These are phyloP conservation scores for Folsomia manolachei DNA, from an alignment of 2,888 invertebrate species.

Conservation along the genomic window DNA sequence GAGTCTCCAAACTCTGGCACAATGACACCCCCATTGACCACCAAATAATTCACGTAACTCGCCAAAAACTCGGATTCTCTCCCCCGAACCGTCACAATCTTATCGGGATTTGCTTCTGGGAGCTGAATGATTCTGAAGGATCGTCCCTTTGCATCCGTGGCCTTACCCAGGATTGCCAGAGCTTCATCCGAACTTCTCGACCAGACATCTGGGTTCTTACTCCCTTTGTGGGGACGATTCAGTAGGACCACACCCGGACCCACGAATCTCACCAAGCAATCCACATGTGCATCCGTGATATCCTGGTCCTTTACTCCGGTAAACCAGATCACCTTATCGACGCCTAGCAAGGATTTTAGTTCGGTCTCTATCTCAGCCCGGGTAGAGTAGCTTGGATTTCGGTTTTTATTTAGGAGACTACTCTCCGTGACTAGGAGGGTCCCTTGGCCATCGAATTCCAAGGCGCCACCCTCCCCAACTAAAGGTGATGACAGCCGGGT, in stretches of 20 bases:
- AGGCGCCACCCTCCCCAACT: constrained; percentile 18
- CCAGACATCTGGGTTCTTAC: constrained; percentile 18
- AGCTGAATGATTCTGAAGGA: constrained; percentile 17
- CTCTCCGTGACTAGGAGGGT: constrained; percentile 26
- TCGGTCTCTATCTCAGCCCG: constrained; percentile 15
- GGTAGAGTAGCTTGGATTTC: constrained; percentile 9
- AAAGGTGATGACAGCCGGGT: not conserved
- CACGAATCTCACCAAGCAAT: constrained; percentile 20
- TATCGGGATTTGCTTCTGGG: constrained; percentile 16
- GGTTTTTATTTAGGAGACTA: constrained; percentile 22
- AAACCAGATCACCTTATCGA: constrained; percentile 23
- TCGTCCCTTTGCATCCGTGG: constrained; percentile 24
- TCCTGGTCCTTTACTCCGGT: constrained; percentile 19
- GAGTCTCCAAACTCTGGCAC: constrained; percentile 23
- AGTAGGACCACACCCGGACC: constrained; percentile 22
- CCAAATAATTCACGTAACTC: constrained; percentile 24
- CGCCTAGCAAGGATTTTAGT: constrained; percentile 13
- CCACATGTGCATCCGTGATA: constrained; percentile 26
- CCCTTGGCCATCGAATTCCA: constrained; percentile 26
- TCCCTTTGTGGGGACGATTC: constrained; percentile 7
- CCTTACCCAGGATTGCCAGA: constrained; percentile 2
- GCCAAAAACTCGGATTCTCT: constrained; percentile 16
- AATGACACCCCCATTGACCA: constrained; percentile 22
- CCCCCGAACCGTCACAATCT: constrained; percentile 3
- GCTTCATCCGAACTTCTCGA: constrained; percentile 21